Conservation (phyloP, 2,888 invertebrate genomes). For the Habrosyne pyritoides region DNA sequence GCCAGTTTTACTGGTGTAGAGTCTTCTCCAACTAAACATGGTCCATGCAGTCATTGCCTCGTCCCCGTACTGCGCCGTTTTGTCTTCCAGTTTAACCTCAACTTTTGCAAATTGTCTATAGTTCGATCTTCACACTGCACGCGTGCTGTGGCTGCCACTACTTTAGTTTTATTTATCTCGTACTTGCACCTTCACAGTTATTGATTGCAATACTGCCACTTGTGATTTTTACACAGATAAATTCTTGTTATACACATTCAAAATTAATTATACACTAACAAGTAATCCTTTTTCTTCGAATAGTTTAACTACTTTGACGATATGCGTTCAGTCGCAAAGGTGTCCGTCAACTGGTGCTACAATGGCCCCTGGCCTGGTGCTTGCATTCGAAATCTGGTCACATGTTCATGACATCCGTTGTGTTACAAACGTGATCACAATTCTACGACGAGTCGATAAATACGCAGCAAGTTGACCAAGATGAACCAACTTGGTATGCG, state of each 20-base stretch:
- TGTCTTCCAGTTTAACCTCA: constrained; percentile 32
- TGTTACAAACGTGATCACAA: constrained; percentile 68
- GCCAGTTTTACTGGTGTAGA: constrained; percentile 63
- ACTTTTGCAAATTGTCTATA: constrained; percentile 10
- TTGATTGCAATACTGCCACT: neutral
- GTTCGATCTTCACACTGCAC: neutral
- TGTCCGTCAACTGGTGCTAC: constrained; percentile 60
- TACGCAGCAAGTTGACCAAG: constrained; percentile 51
- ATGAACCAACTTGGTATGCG: constrained; percentile 59
- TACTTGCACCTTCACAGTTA: neutral
- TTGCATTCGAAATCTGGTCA: constrained; percentile 69
- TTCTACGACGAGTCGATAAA: constrained; percentile 46
- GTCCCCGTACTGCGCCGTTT: constrained; percentile 80
- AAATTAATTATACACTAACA: neutral
- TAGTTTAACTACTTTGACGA: constrained; percentile 31
- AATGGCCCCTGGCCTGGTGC: constrained; percentile 48
- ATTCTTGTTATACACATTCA: neutral
- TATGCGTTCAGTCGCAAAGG: constrained; percentile 63
- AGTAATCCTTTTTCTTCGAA: constrained; percentile 18
- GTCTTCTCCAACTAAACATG: constrained; percentile 79
- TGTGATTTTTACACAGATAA: neutral
- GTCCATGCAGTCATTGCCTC: constrained; percentile 81
- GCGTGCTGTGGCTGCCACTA: neutral
- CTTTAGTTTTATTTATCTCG: neutral
- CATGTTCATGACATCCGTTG: constrained; percentile 74